A percentile compares a stretch with the other conserved stretches of the same genome.
These are phyloP conservation scores for Chalcis sispes DNA, from an alignment of 2,888 invertebrate genomes.

Conservation along the genomic window DNA sequence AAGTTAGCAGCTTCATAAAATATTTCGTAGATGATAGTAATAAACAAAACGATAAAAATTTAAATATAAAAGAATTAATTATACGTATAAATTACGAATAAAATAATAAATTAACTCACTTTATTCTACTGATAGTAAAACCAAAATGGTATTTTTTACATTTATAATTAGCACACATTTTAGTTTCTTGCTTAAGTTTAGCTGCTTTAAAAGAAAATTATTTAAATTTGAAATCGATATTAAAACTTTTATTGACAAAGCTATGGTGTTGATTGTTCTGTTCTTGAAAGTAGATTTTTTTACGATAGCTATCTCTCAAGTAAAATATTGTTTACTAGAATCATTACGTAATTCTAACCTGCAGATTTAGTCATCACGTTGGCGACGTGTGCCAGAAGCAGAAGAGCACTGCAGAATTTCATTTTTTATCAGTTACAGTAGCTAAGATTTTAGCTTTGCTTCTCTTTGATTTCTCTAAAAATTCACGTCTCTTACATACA, in stretches of 20 bases:
- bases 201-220: no score
- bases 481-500: not conserved
- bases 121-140: not conserved
- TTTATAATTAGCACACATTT: not conserved
- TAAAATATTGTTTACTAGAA: not conserved
- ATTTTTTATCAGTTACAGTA: not conserved
- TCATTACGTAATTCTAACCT: not conserved
- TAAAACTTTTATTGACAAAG: no score
- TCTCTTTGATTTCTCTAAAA: not conserved
- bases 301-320: no score
- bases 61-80: no score
- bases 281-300: no score
- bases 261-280: no score
- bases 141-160: not conserved
- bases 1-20: no score
- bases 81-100: not conserved
- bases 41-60: no score
- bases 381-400: not conserved
- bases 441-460: not conserved
- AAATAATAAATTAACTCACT: no score
- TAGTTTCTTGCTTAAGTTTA: not conserved
- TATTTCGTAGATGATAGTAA: no score
- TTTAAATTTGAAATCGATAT: no score
- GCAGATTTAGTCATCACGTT: not conserved
- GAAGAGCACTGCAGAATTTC: conserved; percentile 2